These are phyloP conservation scores for Tachystola acroxantha DNA, from an alignment of 2,888 invertebrate genomes.

Conservation along the genomic window DNA sequence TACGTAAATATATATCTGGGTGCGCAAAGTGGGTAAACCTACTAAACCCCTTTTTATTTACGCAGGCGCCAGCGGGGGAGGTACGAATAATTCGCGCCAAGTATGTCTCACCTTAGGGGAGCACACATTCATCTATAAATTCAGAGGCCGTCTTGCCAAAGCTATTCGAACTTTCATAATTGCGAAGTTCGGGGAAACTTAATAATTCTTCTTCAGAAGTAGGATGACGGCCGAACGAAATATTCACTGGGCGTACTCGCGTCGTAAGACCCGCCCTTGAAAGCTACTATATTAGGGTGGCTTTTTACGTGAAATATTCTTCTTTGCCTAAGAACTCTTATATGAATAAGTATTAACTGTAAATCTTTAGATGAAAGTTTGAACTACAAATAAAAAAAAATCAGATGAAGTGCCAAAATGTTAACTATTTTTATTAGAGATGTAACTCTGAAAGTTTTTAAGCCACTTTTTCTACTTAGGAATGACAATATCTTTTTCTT, in stretches of 20 bases:
- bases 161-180: conserved; percentile 78
- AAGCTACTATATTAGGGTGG: conserved; percentile 53
- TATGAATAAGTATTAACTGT: no score
- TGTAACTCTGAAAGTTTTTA: no score
- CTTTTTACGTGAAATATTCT: conserved; percentile 57
- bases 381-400: no score
- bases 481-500: no score
- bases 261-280: conserved; percentile 53
- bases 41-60: conserved; percentile 30
- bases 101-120: conserved; percentile 48
- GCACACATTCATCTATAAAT: conserved; percentile 76
- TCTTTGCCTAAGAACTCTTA: conserved; percentile 39
- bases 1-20: conserved; percentile 7
- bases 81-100: conserved; percentile 29
- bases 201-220: conserved; percentile 78
- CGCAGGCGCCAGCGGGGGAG: conserved; percentile 26
- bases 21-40: conserved; percentile 7
- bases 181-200: conserved; percentile 76
- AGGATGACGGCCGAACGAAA: conserved; percentile 71
- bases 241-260: conserved; percentile 70
- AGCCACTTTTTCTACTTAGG: no score
- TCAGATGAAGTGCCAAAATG: no score
- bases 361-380: no score
- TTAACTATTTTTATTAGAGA: no score
- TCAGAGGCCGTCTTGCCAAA: conserved; percentile 73